These are phyloP conservation scores for Brenthis daphne DNA, from an alignment of 2,888 invertebrate genomes.

Conservation along the genomic window DNA sequence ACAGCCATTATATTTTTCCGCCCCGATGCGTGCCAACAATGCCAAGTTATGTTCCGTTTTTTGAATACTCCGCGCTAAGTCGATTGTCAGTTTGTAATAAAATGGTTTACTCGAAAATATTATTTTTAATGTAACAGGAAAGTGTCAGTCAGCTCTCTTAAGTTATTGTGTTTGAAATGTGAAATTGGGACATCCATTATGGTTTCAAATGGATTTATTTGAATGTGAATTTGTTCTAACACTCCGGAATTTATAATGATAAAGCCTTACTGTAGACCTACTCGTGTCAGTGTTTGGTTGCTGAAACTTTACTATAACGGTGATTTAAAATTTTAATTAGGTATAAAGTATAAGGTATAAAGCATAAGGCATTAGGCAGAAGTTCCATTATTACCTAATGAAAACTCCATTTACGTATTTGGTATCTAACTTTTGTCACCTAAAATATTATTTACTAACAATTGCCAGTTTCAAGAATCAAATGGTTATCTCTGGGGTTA, in stretches of 20 bases:
- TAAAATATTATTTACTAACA: too few species aligned
- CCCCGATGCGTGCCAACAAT: constrained; percentile 39
- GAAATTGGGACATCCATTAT: not conserved
- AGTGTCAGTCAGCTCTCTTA: constrained; percentile 11
- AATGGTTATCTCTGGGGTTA: too few species aligned
- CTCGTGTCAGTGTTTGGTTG: too few species aligned
- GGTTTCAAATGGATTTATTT: not conserved
- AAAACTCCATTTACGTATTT: too few species aligned
- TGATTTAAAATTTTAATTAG: too few species aligned
- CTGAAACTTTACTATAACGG: too few species aligned
- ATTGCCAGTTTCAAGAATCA: too few species aligned
- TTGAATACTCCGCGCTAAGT: constrained; percentile 30
- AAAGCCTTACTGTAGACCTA: too few species aligned
- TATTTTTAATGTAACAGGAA: constrained; percentile 22
- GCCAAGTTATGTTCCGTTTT: constrained; percentile 28
- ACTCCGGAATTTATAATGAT: not conserved
- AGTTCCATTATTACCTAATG: too few species aligned
- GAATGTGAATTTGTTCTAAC: not conserved
- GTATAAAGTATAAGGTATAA: too few species aligned
- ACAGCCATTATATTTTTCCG: constrained; percentile 49
- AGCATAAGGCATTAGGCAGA: too few species aligned
- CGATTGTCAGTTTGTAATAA: constrained; percentile 35
- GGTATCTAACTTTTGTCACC: too few species aligned
- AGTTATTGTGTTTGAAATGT: not conserved
- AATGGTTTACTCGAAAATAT: constrained; percentile 19